Evolutionary conservation across 1,140 invertebrate genomes (phyloP).

Genomic region (Sycophaga agraensis): DNA sequence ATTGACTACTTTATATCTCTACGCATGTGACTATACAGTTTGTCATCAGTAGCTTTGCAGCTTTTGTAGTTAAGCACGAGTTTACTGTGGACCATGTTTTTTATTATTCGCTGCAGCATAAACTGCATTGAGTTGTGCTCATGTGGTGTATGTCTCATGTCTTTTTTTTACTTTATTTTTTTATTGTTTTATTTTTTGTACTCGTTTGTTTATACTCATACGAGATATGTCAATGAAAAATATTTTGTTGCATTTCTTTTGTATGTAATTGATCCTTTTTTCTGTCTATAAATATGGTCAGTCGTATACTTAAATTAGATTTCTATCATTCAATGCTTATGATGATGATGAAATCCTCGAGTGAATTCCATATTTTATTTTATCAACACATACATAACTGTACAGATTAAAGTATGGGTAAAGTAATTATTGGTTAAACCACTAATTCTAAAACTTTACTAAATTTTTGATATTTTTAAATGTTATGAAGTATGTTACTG

Average conservation of each 20-base stretch:
- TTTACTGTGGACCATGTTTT: conserved; percentile 50
- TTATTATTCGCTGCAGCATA: conserved; percentile 49
- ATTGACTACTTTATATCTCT: conserved; percentile 47
- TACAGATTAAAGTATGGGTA: not conserved
- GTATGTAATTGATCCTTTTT: conserved; percentile 19
- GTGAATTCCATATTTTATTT: not conserved
- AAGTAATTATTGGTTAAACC: not conserved
- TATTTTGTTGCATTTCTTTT: conserved; percentile 21
- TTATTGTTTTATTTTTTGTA: conserved; percentile 41
- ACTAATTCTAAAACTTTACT: not conserved
- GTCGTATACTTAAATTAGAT: not conserved
- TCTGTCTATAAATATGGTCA: conserved; percentile 21
- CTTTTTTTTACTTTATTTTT: conserved; percentile 51
- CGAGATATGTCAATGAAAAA: conserved; percentile 13
- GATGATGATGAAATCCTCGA: not conserved
- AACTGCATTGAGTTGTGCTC: conserved; percentile 53
- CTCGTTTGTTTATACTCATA: conserved; percentile 34
- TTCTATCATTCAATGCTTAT: not conserved
- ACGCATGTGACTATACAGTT: conserved; percentile 55
- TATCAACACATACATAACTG: not conserved
- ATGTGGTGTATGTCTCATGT: conserved; percentile 58
- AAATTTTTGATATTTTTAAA: not conserved
- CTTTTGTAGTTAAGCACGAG: conserved; percentile 58
- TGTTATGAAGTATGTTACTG: conserved; percentile 23
- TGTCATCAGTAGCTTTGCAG: conserved; percentile 57